Conservation (phyloP, 2,797 vertebrate species). For the Scolopax rusticola region DNA sequence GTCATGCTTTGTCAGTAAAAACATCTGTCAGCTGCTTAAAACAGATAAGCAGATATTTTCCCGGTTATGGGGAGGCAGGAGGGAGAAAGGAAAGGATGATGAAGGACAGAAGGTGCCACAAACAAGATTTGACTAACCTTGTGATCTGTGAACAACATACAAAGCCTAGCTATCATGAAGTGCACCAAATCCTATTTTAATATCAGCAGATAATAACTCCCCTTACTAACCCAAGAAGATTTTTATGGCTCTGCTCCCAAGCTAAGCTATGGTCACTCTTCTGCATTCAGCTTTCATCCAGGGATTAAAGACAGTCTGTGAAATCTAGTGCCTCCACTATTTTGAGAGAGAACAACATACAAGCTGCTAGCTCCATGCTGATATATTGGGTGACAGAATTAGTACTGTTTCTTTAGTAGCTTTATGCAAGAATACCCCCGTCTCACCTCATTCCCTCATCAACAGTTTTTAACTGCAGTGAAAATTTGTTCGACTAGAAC, state of each 20-base stretch:
- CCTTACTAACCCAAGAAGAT: not conserved
- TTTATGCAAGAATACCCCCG: not conserved
- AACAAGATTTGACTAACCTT: not conserved
- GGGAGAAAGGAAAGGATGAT: not conserved
- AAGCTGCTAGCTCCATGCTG: not conserved
- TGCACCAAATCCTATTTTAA: not conserved
- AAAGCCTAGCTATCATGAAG: not conserved
- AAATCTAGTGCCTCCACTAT: not conserved
- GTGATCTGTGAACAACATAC: not conserved
- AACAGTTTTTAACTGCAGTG: not conserved
- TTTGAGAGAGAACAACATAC: not conserved
- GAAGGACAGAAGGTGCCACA: not conserved
- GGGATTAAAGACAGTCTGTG: not conserved
- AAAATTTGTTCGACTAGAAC: not conserved
- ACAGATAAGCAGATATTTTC: constrained; percentile 4
- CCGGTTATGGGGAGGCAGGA: not conserved
- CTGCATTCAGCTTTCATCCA: not conserved
- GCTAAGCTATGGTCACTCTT: not conserved
- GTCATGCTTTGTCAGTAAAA: constrained; percentile 43
- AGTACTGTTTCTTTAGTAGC: not conserved
- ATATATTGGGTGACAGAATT: not conserved
- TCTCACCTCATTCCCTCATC: not conserved
- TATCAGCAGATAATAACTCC: not conserved
- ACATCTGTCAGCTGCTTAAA: constrained; percentile 4
- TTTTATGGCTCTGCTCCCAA: not conserved